Evolutionary conservation across 2,888 invertebrate genomes (phyloP).

Genomic region (Limnephilus marmoratus): DNA sequence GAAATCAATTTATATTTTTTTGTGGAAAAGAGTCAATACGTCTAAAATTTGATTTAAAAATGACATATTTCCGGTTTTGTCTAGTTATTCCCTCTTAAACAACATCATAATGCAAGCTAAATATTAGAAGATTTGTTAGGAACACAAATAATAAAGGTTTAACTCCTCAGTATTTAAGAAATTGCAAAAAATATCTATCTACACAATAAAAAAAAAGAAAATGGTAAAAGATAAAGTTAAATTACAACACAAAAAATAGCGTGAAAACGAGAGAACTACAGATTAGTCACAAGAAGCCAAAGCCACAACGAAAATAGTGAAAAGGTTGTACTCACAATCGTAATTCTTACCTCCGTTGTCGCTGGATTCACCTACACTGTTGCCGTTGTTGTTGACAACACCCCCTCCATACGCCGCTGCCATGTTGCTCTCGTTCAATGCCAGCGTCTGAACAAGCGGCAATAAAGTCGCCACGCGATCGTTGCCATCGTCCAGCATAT

Average conservation of each 20-base stretch:
- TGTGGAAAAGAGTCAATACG: too few species aligned
- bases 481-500: conserved; percentile 51
- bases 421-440: conserved; percentile 70
- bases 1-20: too few species aligned
- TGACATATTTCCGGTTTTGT: too few species aligned
- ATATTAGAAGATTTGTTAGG: too few species aligned
- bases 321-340: conserved; percentile 30
- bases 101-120: too few species aligned
- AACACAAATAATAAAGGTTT: too few species aligned
- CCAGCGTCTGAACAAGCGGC: conserved; percentile 67
- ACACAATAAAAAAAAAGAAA: neutral
- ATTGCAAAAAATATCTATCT: neutral
- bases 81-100: too few species aligned
- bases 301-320: neutral
- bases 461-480: conserved; percentile 51
- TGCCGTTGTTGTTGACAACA: conserved; percentile 74
- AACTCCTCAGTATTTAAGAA: neutral
- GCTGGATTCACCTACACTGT: conserved; percentile 75
- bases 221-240: neutral
- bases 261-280: neutral
- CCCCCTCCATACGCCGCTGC: conserved; percentile 70
- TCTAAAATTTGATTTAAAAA: too few species aligned
- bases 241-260: neutral
- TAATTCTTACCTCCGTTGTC: conserved; percentile 73
- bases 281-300: neutral